Evolutionary conservation across 2,888 invertebrate species (phyloP), one percentile per base, ranked within the genome.

Genomic region (Plutella xylostella): DNA sequence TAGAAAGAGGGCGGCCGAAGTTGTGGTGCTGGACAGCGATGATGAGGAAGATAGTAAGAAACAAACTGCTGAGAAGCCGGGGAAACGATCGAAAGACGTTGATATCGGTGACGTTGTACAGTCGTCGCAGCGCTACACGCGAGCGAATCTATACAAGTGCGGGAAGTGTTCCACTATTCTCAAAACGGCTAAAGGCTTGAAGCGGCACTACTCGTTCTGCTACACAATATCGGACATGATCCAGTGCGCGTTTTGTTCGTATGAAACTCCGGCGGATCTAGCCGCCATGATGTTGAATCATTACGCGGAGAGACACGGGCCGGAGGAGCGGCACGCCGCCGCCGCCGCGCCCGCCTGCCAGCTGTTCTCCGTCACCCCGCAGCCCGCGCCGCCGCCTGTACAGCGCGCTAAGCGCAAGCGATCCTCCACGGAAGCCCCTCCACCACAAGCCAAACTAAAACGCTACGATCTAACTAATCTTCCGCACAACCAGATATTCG

Each of bases 401-500:
- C 28, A 28, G 11, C 9, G n/a, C 3, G 9, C 28, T 28, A n/a
- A 6, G 7, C 9, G 28, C 9, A n/a, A 37, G 28, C 22, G 43
- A n/a, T 49, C 7, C n/a, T 18, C 14, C 17, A 28, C 30, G 7
- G 38, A 28, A 43, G 25, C 31, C 11, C 15, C 39, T 20, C 48
- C 47, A 20, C 45, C 47, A 2, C 42, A 55, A 12, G 52, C 55
- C 0, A 65, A 63, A 44, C 56, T 68, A 21, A 72, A 61, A 9
- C 65, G 63, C 15, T 87, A 72, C 55, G 91, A 93, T 53, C 79
- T 90, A 4, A 77, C 88, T 14, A 65, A 72, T 12, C 61, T 94
- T 37, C 92, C 93, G 0, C 79, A 87, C 12, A 86, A 85, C 22
- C 87, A 89, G 0, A 89, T 91, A 42, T 87, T 90, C 45, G 85